Conservation (phyloP, 2,797 vertebrate species). For the Sebastolobus alascanus region DNA sequence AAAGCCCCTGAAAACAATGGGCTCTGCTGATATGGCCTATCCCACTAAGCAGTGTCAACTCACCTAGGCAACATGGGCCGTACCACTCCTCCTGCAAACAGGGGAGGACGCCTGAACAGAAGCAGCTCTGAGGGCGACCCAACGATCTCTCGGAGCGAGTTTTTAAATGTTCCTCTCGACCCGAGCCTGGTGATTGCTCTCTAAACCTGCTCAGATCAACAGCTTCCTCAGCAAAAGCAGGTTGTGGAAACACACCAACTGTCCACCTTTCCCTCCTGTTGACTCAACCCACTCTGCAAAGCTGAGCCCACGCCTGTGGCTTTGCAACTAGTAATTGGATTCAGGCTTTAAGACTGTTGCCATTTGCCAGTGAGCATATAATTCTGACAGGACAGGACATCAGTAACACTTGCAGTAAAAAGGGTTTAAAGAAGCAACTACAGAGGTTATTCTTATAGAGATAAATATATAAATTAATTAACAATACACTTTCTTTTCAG, state of each 20-base stretch:
- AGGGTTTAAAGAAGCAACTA: not conserved
- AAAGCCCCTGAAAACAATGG: conserved; percentile 77
- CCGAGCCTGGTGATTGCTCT: rapidly evolving
- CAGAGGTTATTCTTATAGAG: not conserved
- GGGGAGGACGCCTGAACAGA: conserved; percentile 16
- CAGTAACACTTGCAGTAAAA: conserved; percentile 5
- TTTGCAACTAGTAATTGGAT: conserved; percentile 83
- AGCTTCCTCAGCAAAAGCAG: not conserved
- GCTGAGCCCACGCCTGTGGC: conserved; percentile 60
- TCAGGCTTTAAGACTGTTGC: conserved; percentile 72
- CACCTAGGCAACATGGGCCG: conserved; percentile 80
- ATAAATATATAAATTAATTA: not conserved
- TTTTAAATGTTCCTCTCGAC: rapidly evolving
- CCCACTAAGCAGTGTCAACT: conserved; percentile 70
- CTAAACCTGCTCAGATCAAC: rapidly evolving
- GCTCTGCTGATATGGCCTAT: conserved; percentile 75
- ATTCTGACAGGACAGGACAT: conserved; percentile 35
- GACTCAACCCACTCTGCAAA: conserved; percentile 38
- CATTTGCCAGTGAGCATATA: conserved; percentile 47
- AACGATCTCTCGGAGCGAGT: rapidly evolving
- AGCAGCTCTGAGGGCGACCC: not conserved
- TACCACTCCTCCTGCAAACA: conserved; percentile 69
- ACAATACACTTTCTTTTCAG: not conserved
- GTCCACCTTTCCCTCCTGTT: conserved; percentile 7
- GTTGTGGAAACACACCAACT: too few species aligned